Evolutionary conservation across 2,113 vertebrate species (phyloP), one percentile per base, ranked within the genome.

Genomic region (Chloroceryle aenea): DNA sequence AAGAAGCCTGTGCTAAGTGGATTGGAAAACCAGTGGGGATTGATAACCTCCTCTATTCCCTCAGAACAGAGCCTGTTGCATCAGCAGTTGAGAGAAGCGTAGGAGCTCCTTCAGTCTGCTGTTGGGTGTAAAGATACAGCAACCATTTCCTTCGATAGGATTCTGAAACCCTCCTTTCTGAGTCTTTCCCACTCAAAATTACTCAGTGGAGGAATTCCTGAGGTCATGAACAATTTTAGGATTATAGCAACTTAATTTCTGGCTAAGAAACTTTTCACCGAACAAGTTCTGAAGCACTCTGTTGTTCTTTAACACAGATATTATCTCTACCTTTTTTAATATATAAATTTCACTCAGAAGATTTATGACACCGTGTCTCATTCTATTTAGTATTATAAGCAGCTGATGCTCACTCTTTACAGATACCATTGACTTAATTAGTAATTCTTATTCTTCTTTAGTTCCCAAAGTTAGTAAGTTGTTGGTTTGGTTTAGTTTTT

Each of bases 21-120:
- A 56, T 59, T 61, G 40, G 43, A 90, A 95, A 77, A 69, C 23
- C 43, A 55, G 21, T 7, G 7, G 32, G 55, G 36, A 80, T 14
- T 27, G n/a, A 75, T 25, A 58, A 9, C 4, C 5, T 10, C 15
- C 50, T 78, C 32, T 19, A 13, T 72, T 5, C 7, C 4, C 42
- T 79, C 23, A 72, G 20, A 71, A 63, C 8, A 63, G 19, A 63
- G 16, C 27, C 32, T 52, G 8, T 27, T 6, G 3, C 14, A 30
- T 5, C 30, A 74, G 15, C 0, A 1, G 7, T 6, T 40, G 32
- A 61, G 19, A 58, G n/a, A 71, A 22, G 3, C 0, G 0, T 16
- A 42, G 9, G 9, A 32, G 4, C 32, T 21, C 30, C 47, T 56
- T 55, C 68, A 58, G 30, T 45, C 23, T 85, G 32, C 17, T 82